These are phyloP conservation scores for Gopherus flavomarginatus DNA, from an alignment of 2,113 vertebrate species.

Conservation along the genomic window DNA sequence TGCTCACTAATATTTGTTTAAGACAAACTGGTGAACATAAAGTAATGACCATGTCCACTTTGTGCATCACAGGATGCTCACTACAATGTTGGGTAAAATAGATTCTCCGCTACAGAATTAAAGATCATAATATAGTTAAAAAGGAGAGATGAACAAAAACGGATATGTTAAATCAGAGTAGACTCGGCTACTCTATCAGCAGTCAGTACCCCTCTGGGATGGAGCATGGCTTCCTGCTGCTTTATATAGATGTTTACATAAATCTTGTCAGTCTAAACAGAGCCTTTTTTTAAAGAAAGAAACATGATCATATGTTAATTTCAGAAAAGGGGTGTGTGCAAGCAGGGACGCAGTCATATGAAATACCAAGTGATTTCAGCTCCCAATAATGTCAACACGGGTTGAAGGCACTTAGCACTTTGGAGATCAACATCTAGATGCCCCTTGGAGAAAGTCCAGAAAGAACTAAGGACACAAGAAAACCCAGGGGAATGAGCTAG, in stretches of 20 bases:
- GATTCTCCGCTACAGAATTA: slow-evolving; percentile 25
- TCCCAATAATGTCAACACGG: neutral
- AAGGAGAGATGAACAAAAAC: neutral
- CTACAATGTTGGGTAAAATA: neutral
- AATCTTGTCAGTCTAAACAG: neutral
- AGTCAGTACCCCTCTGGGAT: neutral
- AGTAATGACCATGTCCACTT: slow-evolving; percentile 50
- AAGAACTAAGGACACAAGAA: neutral
- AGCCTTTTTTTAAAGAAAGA: neutral
- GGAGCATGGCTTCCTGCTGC: neutral
- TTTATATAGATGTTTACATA: neutral
- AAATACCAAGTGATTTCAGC: neutral
- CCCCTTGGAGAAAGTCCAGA: neutral
- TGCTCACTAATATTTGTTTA: slow-evolving; percentile 73
- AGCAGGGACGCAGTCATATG: neutral
- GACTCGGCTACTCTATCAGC: neutral
- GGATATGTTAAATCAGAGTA: neutral
- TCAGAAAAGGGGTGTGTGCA: neutral
- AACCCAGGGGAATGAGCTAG: neutral
- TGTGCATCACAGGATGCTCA: neutral
- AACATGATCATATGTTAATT: fast-evolving
- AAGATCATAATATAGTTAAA: neutral
- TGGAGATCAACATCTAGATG: neutral
- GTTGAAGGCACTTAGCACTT: fast-evolving
- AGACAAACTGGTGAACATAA: slow-evolving; percentile 52